Evolutionary conservation across 2,797 vertebrate species (phyloP), one percentile per base, ranked within the genome.

Genomic region (Onychomys arenicola): DNA sequence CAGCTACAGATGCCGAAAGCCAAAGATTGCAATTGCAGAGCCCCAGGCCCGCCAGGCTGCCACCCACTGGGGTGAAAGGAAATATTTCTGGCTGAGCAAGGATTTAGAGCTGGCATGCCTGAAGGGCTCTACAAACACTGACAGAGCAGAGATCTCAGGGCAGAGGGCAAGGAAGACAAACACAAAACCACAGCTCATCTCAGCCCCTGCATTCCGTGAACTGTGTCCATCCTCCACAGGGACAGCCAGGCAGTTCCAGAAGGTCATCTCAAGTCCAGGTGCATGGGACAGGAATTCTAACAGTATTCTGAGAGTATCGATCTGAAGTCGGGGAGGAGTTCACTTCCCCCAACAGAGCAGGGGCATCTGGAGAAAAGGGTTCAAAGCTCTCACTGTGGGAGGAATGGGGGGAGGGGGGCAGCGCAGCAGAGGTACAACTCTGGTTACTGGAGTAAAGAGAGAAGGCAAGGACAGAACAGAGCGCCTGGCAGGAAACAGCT

Each of bases 211-310:
- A 9, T 0, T n/a, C n/a, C 8, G 1, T 3, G 32, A 27, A 9
- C 46, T n/a, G 0, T 27, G 0, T 7, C 61, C 17, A 27, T 21
- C 65, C 9, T 49, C 1, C 4, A 0, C 0, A 3, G 1, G 69
- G 34, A 32, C 32, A 10, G 65, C 16, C 63, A 8, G 67, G 10
- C 1, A 25, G 90, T 40, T 46, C 49, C 32, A 7, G 84, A 80
- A 52, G 1, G 77, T 4, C 43, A 43, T 7, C 0, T 1, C 4
- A 55, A 34, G 46, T 14, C 32, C 2, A 37, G 1, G 12, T 32
- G 25, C 34, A 5, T 34, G 23, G 21, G 19, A 61, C 32, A 37
- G 88, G 83, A 73, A 61, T 65, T 59, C 34, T 59, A 63, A 21
- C 3, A 10, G 23, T n/a, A 23, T 78, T 21, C n/a, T 89, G 37